These are phyloP conservation scores for Popillia japonica DNA, from an alignment of 1,140 invertebrate species.

Conservation along the genomic window DNA sequence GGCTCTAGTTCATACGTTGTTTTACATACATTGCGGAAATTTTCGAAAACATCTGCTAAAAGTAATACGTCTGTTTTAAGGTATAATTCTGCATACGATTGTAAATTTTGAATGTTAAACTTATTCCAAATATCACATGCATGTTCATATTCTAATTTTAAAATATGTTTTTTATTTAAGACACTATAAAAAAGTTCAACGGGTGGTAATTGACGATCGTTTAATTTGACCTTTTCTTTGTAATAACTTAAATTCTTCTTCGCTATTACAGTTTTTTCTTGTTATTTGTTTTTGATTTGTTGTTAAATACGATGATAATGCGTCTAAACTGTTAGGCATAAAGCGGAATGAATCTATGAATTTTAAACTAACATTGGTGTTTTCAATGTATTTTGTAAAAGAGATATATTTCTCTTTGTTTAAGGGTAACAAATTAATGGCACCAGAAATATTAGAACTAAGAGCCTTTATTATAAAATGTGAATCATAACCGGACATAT, in stretches of 20 bases:
- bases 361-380: not conserved
- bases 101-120: no score
- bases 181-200: no score
- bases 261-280: not conserved
- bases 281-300: not conserved
- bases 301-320: slow-evolving; percentile 41
- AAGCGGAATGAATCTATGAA: not conserved
- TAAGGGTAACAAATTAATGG: not conserved
- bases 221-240: not conserved
- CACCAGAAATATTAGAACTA: not conserved
- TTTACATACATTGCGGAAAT: no score
- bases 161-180: no score
- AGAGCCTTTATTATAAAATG: slow-evolving; percentile 10
- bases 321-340: not conserved
- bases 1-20: no score
- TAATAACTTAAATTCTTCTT: not conserved
- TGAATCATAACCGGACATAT: slow-evolving; percentile 27
- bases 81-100: no score
- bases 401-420: slow-evolving; percentile 33
- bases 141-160: no score
- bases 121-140: no score
- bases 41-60: no score
- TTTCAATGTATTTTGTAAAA: not conserved
- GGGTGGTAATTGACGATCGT: no score
- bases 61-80: no score